phyloP scores from a whole-genome alignment of 2,797 vertebrate species.

The Myiothlypis chrysogaster region DNA sequence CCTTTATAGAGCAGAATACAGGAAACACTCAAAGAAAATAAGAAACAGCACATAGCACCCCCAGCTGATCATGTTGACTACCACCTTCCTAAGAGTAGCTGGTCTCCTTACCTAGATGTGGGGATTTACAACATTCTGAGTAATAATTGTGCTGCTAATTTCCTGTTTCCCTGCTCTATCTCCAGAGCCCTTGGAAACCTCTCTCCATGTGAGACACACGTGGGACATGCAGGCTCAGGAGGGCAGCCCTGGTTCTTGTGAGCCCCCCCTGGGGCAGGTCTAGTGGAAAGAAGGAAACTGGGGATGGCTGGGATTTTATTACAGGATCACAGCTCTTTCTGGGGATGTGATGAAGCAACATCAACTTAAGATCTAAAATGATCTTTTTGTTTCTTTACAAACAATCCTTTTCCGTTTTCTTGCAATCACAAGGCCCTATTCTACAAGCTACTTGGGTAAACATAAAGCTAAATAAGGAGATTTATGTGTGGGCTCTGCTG shows the following conservation, averaged over 20 bases:
- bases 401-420: not conserved
- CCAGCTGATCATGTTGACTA: accelerated
- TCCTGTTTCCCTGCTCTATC: not conserved
- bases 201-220: accelerated
- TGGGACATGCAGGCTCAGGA: accelerated
- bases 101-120: not conserved
- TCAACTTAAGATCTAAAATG: not conserved
- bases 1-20: not conserved
- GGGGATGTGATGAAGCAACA: not conserved
- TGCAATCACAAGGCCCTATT: not conserved
- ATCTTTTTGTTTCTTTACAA: not conserved
- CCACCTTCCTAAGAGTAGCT: not conserved
- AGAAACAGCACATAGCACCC: not conserved
- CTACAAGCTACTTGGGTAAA: not conserved
- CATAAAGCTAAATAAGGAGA: not conserved
- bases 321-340: not conserved
- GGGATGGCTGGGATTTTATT: not conserved
- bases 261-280: not conserved
- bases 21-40: not conserved
- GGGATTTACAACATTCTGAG: not conserved
- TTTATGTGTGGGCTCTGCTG: not conserved
- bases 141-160: not conserved
- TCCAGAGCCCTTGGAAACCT: not conserved
- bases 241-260: not conserved
- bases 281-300: not conserved